Conservation (phyloP, 2,797 vertebrate genomes). For the Ammospiza maritima region DNA sequence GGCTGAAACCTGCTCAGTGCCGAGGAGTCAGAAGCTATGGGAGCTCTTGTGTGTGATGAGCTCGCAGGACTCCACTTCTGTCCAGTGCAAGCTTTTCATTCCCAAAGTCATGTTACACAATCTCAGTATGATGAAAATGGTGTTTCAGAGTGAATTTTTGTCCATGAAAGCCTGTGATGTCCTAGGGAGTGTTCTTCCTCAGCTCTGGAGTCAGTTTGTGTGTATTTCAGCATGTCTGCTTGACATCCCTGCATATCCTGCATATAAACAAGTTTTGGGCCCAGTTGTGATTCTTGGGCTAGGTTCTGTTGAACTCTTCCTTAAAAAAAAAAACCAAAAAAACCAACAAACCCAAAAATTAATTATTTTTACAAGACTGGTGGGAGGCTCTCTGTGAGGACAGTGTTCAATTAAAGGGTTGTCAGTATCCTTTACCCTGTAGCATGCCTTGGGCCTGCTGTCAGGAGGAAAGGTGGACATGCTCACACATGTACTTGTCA, state of each 20-base stretch:
- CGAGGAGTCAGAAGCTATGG: neutral
- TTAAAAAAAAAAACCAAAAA: neutral
- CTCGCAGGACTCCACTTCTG: fast-evolving
- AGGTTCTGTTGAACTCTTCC: neutral
- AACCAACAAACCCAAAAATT: no score
- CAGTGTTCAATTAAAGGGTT: neutral
- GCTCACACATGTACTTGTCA: fast-evolving
- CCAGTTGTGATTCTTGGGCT: neutral
- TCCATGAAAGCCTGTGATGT: neutral
- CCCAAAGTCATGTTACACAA: neutral
- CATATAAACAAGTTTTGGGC: neutral
- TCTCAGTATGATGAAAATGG: neutral
- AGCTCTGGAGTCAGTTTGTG: neutral
- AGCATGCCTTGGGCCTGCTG: neutral
- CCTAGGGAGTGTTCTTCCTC: neutral
- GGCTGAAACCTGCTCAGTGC: neutral
- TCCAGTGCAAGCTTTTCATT: neutral
- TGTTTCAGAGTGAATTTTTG: neutral
- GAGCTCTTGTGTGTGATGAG: neutral
- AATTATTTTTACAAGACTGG: neutral
- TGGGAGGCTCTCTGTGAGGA: neutral
- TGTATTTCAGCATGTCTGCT: neutral
- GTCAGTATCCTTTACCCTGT: neutral
- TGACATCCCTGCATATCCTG: neutral
- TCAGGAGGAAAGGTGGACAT: neutral